A percentile compares a stretch with the other conserved stretches of the same genome.
These are phyloP conservation scores for Peromyscus leucopus DNA, from an alignment of 2,113 vertebrate genomes.

Conservation along the genomic window DNA sequence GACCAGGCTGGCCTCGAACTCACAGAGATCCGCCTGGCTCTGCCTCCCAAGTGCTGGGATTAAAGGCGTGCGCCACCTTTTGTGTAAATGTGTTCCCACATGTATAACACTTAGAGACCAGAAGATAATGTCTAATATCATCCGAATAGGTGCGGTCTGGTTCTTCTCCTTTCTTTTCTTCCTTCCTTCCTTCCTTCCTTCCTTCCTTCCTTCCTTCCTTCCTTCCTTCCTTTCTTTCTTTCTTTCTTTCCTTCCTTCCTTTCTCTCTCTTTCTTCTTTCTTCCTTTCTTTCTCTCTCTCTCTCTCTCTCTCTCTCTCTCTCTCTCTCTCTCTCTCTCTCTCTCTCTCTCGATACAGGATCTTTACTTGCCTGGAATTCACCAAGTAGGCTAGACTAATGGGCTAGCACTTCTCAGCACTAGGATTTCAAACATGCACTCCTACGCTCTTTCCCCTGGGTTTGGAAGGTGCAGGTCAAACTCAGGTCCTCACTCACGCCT, in stretches of 20 bases:
- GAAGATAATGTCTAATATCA: neutral
- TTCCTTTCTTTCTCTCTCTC: too few species aligned
- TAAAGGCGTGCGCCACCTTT: neutral
- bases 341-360: neutral
- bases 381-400: neutral
- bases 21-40: too few species aligned
- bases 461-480: too few species aligned
- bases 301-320: too few species aligned
- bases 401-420: neutral
- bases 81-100: neutral
- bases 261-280: too few species aligned
- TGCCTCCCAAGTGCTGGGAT: too few species aligned
- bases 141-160: neutral
- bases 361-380: neutral
- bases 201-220: too few species aligned
- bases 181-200: neutral
- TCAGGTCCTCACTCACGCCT: neutral
- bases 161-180: too few species aligned
- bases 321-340: too few species aligned
- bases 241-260: too few species aligned
- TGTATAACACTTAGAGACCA: neutral
- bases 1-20: too few species aligned
- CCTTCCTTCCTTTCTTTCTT: too few species aligned
- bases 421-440: neutral
- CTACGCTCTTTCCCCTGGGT: neutral